phyloP scores from a whole-genome alignment of 2,888 invertebrate species.

The Acrobasis repandana region DNA sequence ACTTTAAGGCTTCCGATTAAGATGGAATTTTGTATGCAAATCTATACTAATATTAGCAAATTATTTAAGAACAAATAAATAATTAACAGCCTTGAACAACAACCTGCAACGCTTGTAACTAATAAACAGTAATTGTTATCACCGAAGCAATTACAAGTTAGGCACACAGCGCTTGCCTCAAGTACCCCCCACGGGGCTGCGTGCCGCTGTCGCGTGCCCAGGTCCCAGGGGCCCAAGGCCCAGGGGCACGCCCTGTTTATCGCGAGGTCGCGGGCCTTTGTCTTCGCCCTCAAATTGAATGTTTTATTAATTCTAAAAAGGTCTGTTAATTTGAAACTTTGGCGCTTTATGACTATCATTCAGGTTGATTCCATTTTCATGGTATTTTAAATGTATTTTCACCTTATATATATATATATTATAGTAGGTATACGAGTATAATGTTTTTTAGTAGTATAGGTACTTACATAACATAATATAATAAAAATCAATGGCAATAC shows the following conservation, averaged over 20 bases:
- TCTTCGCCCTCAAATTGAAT: constrained; percentile 61
- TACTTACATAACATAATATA: too few species aligned
- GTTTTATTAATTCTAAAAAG: constrained; percentile 65
- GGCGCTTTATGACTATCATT: not conserved
- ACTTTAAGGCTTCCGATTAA: too few species aligned
- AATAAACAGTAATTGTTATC: constrained; percentile 49
- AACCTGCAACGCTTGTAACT: not conserved
- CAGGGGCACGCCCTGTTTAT: constrained; percentile 56
- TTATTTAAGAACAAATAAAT: too few species aligned
- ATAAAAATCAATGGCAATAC: too few species aligned
- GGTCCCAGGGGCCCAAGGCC: constrained; percentile 36
- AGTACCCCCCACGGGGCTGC: constrained; percentile 73
- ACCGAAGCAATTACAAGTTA: constrained; percentile 55
- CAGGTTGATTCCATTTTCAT: not conserved
- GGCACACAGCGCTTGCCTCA: constrained; percentile 54
- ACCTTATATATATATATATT: too few species aligned
- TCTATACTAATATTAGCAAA: not conserved
- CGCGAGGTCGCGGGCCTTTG: constrained; percentile 40
- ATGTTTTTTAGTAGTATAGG: not conserved
- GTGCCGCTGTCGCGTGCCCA: constrained; percentile 48
- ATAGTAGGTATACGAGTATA: too few species aligned
- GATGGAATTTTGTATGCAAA: too few species aligned
- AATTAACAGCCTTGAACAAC: too few species aligned
- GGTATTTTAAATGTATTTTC: too few species aligned
- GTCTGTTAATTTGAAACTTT: constrained; percentile 42